phyloP scores from a whole-genome alignment of 2,113 vertebrate species.

The Theristicus caerulescens region DNA sequence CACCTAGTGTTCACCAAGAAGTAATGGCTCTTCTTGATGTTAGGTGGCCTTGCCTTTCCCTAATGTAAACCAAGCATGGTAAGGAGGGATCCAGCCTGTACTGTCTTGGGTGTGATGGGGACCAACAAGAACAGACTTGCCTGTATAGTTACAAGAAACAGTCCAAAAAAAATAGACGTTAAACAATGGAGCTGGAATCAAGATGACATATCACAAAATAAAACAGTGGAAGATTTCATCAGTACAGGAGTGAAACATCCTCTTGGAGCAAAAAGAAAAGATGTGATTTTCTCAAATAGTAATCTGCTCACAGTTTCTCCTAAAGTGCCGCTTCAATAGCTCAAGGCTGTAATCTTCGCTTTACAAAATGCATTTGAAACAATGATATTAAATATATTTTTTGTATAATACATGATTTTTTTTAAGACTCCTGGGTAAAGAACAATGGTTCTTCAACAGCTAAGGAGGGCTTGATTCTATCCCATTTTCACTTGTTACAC shows the following conservation, averaged over 20 bases:
- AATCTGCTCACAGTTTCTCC: not conserved
- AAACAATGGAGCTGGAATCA: not conserved
- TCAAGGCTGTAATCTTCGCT: not conserved
- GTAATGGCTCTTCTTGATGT: not conserved
- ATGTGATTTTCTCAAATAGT: not conserved
- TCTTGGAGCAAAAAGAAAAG: not conserved
- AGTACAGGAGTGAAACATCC: not conserved
- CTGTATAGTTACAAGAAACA: not conserved
- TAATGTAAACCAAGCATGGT: not conserved
- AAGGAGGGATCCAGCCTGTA: not conserved
- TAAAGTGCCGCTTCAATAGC: not conserved
- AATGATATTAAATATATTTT: not conserved
- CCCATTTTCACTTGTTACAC: not conserved
- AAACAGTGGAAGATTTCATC: not conserved
- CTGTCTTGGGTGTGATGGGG: not conserved
- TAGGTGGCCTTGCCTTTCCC: not conserved
- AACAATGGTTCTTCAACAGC: not conserved
- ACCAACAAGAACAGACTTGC: not conserved
- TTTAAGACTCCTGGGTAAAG: not conserved
- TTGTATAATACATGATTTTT: not conserved
- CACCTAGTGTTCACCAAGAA: not conserved
- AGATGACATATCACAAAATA: not conserved
- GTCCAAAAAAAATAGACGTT: not conserved
- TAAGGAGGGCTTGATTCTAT: not conserved
- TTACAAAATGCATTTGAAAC: not conserved